Conservation (phyloP, 2,888 invertebrate genomes). For the Hirtodrosophila duncani region DNA sequence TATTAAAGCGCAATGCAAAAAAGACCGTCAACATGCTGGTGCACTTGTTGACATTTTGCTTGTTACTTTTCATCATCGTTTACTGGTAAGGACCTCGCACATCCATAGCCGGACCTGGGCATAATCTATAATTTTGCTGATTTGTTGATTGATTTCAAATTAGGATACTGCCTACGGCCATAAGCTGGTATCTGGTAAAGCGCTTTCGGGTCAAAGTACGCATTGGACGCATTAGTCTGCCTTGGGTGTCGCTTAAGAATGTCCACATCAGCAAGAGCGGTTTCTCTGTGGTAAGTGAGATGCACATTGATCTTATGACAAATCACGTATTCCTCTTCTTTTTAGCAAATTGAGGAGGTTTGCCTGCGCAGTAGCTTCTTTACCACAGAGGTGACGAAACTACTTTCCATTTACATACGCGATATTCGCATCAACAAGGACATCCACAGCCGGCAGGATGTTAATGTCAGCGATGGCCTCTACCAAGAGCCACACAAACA, state of each 20-base stretch:
- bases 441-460: conserved; percentile 79
- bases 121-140: not conserved
- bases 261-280: conserved; percentile 89
- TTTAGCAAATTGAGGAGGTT: conserved; percentile 90
- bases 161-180: conserved; percentile 87
- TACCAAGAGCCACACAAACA: conserved; percentile 75
- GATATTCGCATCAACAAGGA: conserved; percentile 90
- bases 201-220: conserved; percentile 88
- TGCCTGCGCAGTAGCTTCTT: conserved; percentile 91
- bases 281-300: conserved; percentile 84
- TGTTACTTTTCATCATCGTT: conserved; percentile 64
- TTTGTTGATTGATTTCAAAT: conserved; percentile 4
- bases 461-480: conserved; percentile 58
- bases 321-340: not conserved
- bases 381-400: conserved; percentile 91
- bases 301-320: no score
- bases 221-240: conserved; percentile 89
- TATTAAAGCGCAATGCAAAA: conserved; percentile 27
- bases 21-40: conserved; percentile 59
- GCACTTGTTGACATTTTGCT: conserved; percentile 61
- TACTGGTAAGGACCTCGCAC: conserved; percentile 69
- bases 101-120: not conserved
- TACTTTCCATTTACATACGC: conserved; percentile 88
- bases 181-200: conserved; percentile 89
- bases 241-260: conserved; percentile 86